Percentiles rank a stretch among this genome's conserved stretches.
Evolutionary conservation across 2,888 invertebrate species (phyloP).

Genomic region (Scelioninae gen. 1): DNA sequence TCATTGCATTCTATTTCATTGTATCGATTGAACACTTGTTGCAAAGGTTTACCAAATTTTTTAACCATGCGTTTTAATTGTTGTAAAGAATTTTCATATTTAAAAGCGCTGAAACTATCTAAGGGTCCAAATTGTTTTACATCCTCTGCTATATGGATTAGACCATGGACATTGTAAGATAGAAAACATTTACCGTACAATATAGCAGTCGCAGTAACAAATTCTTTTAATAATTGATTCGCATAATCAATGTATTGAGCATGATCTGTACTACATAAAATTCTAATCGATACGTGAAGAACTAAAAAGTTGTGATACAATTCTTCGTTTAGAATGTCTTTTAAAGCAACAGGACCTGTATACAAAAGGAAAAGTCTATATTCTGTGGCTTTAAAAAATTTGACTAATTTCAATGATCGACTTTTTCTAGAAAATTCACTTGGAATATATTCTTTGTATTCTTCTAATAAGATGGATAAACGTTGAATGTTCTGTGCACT

Average conservation of each 20-base stretch:
- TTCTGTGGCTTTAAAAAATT: slow-evolving; percentile 51
- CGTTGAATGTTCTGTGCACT: not conserved
- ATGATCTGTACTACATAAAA: slow-evolving; percentile 15
- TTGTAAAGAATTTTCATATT: slow-evolving; percentile 42
- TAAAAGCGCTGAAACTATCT: slow-evolving; percentile 49
- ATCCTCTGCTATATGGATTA: slow-evolving; percentile 35
- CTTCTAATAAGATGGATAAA: slow-evolving; percentile 6
- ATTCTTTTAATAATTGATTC: slow-evolving; percentile 16
- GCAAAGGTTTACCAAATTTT: slow-evolving; percentile 51
- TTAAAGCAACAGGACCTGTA: slow-evolving; percentile 7
- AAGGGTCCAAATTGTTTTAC: slow-evolving; percentile 32
- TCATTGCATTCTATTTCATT: slow-evolving; percentile 36
- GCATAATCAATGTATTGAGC: slow-evolving; percentile 8
- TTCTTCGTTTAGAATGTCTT: slow-evolving; percentile 16
- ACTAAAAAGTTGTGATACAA: slow-evolving; percentile 20
- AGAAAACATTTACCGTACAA: slow-evolving; percentile 12
- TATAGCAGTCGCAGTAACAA: not conserved
- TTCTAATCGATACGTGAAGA: slow-evolving; percentile 38
- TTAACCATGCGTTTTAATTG: slow-evolving; percentile 39
- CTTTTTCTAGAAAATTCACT: slow-evolving; percentile 50
- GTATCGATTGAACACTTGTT: slow-evolving; percentile 52
- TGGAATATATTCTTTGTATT: not conserved
- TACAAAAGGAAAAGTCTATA: slow-evolving; percentile 55
- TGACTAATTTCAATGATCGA: slow-evolving; percentile 30
- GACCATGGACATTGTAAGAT: slow-evolving; percentile 30